Evolutionary conservation across 1,140 invertebrate species (phyloP).

Genomic region (Oryctes rhinoceros): DNA sequence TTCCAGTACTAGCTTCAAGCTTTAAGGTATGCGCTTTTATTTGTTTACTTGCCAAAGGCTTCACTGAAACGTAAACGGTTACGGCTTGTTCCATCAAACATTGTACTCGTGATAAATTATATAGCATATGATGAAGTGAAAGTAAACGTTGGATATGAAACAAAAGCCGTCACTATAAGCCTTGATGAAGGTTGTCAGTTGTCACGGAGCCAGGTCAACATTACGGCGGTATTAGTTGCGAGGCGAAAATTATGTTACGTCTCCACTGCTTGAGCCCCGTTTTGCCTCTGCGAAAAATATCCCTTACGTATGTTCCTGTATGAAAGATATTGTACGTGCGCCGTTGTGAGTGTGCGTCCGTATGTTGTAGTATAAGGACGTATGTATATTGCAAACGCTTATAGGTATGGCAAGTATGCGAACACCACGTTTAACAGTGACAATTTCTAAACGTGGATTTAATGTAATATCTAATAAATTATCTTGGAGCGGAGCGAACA

Average conservation of each 20-base stretch:
- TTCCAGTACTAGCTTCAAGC: too few species aligned
- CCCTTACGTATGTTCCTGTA: neutral
- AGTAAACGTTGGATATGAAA: neutral
- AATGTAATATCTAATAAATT: conserved; percentile 28
- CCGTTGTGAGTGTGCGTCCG: neutral
- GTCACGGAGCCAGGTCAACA: neutral
- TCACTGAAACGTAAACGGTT: neutral
- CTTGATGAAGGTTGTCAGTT: conserved; percentile 25
- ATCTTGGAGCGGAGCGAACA: neutral
- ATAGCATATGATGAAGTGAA: conserved; percentile 14
- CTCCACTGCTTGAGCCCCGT: neutral
- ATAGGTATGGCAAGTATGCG: neutral
- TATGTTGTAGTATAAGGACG: neutral
- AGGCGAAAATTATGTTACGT: conserved; percentile 10
- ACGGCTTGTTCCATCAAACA: neutral
- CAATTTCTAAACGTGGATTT: conserved; percentile 20
- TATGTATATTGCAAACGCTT: neutral
- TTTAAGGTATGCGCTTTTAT: neutral
- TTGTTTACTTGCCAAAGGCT: neutral
- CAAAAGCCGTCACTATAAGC: neutral
- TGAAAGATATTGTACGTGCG: neutral
- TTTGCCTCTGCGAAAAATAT: neutral
- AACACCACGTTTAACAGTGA: neutral
- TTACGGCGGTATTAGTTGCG: neutral
- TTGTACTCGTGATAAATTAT: neutral